Evolutionary conservation across 2,113 vertebrate genomes (phyloP), one percentile per base, ranked within the genome.

Genomic region (Potamarius usumacintae): DNA sequence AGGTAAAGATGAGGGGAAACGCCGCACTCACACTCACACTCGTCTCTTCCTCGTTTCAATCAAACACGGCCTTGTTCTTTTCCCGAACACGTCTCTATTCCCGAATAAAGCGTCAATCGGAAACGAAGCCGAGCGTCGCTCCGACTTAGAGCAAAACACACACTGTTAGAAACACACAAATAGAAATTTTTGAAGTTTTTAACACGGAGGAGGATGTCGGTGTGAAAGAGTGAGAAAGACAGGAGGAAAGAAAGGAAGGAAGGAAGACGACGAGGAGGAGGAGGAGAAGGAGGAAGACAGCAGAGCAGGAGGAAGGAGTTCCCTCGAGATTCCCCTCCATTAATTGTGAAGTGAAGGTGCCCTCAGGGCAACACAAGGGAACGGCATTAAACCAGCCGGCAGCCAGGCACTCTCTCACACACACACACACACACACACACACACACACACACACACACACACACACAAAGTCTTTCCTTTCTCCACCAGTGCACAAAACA

Each of bases 281-380:
- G 74, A 83, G 62, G 55, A 84, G 79, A 69, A 72, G 55, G 63
- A 85, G 82, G 52, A 71, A 60, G 17, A 74, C 12, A 88, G 34
- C 20, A 58, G 69, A 86, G 84, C 82, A 86, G 76, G 86, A 88
- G 85, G 85, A 89, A 87, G 90, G 71, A 42, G 82, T 42, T 91
- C 90, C 88, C 88, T 48, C 17, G 90, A 89, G 90, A 89, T 83
- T 88, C 88, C 80, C 80, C 79, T 91, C 90, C 87, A 91, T 89
- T 91, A 91, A 91, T 89, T 91, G 90, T 91, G 90, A 91, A 89
- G 88, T 87, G 90, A 91, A 91, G 90, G 85, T 89, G 90, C 84
- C 90, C 90, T 88, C 84, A 72, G 88, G 90, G 88, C 90, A 85
- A 88, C 90, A 88, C 90, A 86, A 74, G 90, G 90, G 90, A 91